Percentiles rank a stretch among this genome's conserved stretches.
Evolutionary conservation across 2,888 invertebrate genomes (phyloP).

Genomic region (Luperina nickerlii): DNA sequence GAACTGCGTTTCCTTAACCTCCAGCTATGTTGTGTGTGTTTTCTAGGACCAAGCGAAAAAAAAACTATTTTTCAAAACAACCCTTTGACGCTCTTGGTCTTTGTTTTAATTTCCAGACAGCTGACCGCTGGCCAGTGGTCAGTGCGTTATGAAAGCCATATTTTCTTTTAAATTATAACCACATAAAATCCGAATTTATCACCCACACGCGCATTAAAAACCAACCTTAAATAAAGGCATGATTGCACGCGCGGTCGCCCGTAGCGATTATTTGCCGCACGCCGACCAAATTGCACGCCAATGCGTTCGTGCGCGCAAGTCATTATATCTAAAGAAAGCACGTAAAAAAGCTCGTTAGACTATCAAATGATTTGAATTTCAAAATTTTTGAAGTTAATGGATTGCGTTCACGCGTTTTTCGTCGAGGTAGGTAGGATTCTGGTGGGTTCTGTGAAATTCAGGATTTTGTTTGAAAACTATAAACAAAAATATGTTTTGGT

Average conservation of each 20-base stretch:
- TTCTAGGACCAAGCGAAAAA: neutral
- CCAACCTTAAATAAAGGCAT: slow-evolving; percentile 71
- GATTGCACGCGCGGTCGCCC: slow-evolving; percentile 81
- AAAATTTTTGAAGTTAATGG: slow-evolving; percentile 50
- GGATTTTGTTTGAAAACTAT: neutral
- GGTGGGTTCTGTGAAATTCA: neutral
- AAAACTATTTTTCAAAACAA: neutral
- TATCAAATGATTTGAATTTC: slow-evolving; percentile 63
- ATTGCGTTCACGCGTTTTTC: slow-evolving; percentile 45
- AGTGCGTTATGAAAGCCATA: slow-evolving; percentile 10
- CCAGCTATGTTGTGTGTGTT: neutral
- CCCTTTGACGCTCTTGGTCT: no score
- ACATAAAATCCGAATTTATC: slow-evolving; percentile 30
- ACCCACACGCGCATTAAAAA: slow-evolving; percentile 69
- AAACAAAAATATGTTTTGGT: neutral
- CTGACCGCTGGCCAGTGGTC: neutral
- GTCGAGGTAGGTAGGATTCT: slow-evolving; percentile 22
- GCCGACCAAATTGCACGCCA: slow-evolving; percentile 85
- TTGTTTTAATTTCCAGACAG: neutral
- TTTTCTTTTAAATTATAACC: slow-evolving; percentile 13
- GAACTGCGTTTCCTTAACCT: neutral
- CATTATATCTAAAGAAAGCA: slow-evolving; percentile 66
- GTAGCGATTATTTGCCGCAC: slow-evolving; percentile 87
- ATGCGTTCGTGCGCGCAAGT: slow-evolving; percentile 73
- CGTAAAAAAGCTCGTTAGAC: slow-evolving; percentile 66